These are phyloP conservation scores for Xiphophorus couchianus DNA, from an alignment of 2,113 vertebrate species.

Conservation along the genomic window DNA sequence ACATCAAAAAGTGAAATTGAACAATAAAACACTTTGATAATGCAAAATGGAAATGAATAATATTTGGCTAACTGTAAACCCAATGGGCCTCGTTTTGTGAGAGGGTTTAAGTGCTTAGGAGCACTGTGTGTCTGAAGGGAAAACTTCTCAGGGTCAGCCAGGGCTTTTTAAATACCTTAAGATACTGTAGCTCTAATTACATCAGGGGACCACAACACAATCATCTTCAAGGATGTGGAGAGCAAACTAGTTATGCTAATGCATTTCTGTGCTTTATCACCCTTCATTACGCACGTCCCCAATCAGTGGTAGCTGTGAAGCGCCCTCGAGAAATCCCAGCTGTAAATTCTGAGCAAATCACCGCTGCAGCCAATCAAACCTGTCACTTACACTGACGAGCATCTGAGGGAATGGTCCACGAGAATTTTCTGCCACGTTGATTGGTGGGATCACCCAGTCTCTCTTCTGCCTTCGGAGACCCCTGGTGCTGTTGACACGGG, in stretches of 20 bases:
- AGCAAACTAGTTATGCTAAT: conserved; percentile 61
- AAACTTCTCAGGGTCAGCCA: conserved; percentile 43
- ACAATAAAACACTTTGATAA: conserved; percentile 36
- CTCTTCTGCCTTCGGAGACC: conserved; percentile 90
- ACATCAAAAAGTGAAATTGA: conserved; percentile 41
- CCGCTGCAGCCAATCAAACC: conserved; percentile 20
- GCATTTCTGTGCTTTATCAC: conserved; percentile 46
- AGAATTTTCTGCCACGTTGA: conserved; percentile 97
- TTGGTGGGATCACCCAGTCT: conserved; percentile 98
- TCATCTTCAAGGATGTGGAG: conserved; percentile 49
- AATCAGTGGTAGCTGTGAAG: conserved; percentile 45
- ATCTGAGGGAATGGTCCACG: conserved; percentile 95
- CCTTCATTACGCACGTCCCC: conserved; percentile 37
- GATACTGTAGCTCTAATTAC: conserved; percentile 56
- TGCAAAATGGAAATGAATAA: conserved; percentile 47
- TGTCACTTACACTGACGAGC: conserved; percentile 92
- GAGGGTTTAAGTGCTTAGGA: conserved; percentile 39
- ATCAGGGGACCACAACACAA: conserved; percentile 57
- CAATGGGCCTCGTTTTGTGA: conserved; percentile 17
- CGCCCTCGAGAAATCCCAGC: conserved; percentile 47
- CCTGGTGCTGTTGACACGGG: conserved; percentile 67
- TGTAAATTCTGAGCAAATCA: conserved; percentile 50
- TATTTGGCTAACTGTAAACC: conserved; percentile 40
- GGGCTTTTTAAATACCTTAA: conserved; percentile 48
- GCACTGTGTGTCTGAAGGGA: conserved; percentile 34